Evolutionary conservation across 2,888 invertebrate species (phyloP), one percentile per base, ranked within the genome.

Genomic region (Orchestes rusci): DNA sequence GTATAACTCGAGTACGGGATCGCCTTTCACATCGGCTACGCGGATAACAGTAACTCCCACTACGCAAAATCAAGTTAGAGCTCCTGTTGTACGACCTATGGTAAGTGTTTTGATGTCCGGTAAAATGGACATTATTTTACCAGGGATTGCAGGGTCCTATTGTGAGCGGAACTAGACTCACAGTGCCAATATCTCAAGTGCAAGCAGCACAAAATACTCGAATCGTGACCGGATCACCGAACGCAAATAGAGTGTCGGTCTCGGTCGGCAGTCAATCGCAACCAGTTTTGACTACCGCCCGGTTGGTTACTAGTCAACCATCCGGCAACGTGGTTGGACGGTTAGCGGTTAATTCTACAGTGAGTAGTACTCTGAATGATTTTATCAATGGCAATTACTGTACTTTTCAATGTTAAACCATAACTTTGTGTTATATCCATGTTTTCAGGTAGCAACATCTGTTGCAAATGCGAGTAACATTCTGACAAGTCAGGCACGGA

Each of bases 41-140:
- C 57, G 67, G 45, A 56, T 69, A 27, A 62, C 67, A 33, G 62
- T 67, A 30, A 58, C 66, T 2, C 64, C 53, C 42, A 53, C 60
- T 7, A 52, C 55, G 13, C 64, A 59, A 52, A 59, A 49, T 45
- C 60, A 56, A 50, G 47, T 54, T 16, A 54, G 57, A 31, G n/a
- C 43, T 10, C 43, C 54, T 18, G 53, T 53, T 30, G 49, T 58
- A 43, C 56, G 65, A 51, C 58, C 66, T 32, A 51, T 64, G 50
- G 65, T 65, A 59, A 56, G 52, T 53, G 37, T n/a, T n/a, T n/a
- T n/a, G n/a, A n/a, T n/a, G n/a, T n/a, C n/a, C n/a, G n/a, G n/a
- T n/a, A n/a, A n/a, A n/a, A n/a, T n/a, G n/a, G n/a, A n/a, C 33
- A n/a, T 32, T 33, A 2, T 40, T 18, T 32, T 31, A 18, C 2